These are phyloP conservation scores for Drosophila pegasa DNA, from an alignment of 2,888 invertebrate genomes.

Conservation along the genomic window DNA sequence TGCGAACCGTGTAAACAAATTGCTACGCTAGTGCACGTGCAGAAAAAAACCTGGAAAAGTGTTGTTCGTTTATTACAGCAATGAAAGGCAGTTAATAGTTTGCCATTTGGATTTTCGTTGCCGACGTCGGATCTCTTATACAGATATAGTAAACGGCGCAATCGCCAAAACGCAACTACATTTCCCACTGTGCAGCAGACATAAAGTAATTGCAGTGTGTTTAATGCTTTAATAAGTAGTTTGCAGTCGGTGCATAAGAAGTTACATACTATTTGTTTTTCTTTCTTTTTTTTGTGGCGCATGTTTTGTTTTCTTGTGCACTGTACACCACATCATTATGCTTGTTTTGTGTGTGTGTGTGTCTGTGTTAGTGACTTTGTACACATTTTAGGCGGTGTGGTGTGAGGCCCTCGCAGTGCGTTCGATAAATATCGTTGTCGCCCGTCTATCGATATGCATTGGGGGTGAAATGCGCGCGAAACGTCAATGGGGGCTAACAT, in stretches of 20 bases:
- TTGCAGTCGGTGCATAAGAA: conserved; percentile 1
- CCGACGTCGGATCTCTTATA: conserved; percentile 59
- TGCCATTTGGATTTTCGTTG: conserved; percentile 58
- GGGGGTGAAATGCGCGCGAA: conserved; percentile 65
- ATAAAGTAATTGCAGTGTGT: conserved; percentile 57
- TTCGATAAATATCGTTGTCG: conserved; percentile 55
- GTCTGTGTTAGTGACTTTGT: conserved; percentile 61
- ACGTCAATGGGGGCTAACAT: conserved; percentile 28
- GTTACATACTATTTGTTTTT: conserved; percentile 8
- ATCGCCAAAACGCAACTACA: conserved; percentile 40
- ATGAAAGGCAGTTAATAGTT: conserved; percentile 68
- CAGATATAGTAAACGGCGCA: conserved; percentile 58
- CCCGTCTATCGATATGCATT: conserved; percentile 38
- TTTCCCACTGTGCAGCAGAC: conserved; percentile 57
- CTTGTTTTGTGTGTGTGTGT: conserved; percentile 53
- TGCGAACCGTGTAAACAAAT: conserved; percentile 56
- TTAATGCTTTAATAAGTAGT: conserved; percentile 9
- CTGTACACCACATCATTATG: conserved; percentile 71
- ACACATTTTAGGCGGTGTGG: conserved; percentile 73
- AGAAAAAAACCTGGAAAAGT: conserved; percentile 32
- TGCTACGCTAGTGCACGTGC: conserved; percentile 24
- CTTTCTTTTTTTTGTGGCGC: conserved; percentile 59
- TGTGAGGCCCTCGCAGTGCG: conserved; percentile 61
- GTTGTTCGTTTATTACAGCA: conserved; percentile 34
- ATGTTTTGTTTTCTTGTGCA: conserved; percentile 80